Evolutionary conservation across 2,797 vertebrate species (phyloP).

Genomic region (Dryobates pubescens): DNA sequence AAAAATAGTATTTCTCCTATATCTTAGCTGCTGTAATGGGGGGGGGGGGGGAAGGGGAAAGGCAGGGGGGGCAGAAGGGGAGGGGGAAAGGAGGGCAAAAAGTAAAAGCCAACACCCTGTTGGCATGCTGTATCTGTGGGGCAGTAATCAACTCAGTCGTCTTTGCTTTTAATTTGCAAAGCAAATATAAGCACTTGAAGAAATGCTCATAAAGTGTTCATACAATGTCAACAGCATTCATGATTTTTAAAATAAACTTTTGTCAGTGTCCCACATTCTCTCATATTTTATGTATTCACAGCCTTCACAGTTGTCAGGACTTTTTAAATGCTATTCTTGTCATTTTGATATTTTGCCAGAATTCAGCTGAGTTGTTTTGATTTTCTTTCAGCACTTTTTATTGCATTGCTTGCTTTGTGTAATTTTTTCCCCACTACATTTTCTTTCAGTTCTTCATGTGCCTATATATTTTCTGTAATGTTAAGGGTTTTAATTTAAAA

Average conservation of each 20-base stretch:
- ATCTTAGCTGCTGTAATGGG: neutral
- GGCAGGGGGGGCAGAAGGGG: neutral
- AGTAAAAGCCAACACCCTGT: neutral
- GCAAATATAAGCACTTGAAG: conserved; percentile 41
- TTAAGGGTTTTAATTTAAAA: conserved; percentile 60
- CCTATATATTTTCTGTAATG: conserved; percentile 10
- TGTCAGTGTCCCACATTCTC: neutral
- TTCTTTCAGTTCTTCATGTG: neutral
- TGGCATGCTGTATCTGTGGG: neutral
- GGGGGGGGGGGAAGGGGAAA: neutral
- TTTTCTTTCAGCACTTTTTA: conserved; percentile 28
- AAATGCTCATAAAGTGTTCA: conserved; percentile 19
- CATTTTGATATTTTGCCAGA: conserved; percentile 53
- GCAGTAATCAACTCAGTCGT: conserved; percentile 17
- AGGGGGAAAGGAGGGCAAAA: neutral
- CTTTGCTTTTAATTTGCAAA: conserved; percentile 39
- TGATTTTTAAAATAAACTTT: conserved; percentile 29
- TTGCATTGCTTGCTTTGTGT: neutral
- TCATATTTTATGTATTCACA: conserved; percentile 33
- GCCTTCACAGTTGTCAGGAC: conserved; percentile 22
- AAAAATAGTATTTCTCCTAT: neutral
- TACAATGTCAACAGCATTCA: neutral
- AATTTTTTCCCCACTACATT: neutral
- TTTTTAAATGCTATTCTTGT: conserved; percentile 17
- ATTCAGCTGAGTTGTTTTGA: conserved; percentile 22